Evolutionary conservation across 2,113 vertebrate species (phyloP).

Genomic region (Microtus oregoni): DNA sequence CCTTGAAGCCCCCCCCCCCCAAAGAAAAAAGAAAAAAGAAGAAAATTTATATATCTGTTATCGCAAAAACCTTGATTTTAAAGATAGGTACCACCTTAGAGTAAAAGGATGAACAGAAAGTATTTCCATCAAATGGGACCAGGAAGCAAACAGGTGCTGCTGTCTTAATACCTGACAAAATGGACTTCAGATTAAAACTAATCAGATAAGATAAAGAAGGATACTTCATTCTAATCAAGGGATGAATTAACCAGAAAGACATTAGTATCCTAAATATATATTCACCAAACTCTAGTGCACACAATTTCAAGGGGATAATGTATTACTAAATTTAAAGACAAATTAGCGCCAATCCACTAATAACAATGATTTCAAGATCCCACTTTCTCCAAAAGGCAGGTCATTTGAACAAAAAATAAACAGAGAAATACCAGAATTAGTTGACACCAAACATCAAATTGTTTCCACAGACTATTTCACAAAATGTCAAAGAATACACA

Average conservation of each 20-base stretch:
- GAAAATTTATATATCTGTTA: background rate
- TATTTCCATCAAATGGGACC: background rate
- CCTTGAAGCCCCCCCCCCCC: background rate
- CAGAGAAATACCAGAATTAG: background rate
- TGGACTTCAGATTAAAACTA: background rate
- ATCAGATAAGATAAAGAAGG: background rate
- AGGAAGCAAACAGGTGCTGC: background rate
- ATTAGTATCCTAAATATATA: background rate
- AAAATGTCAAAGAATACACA: background rate
- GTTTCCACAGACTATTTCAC: background rate
- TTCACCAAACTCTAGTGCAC: background rate
- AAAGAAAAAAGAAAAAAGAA: background rate
- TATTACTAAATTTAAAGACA: background rate
- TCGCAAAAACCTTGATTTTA: background rate
- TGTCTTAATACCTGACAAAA: background rate
- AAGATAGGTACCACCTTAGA: background rate
- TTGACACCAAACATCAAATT: background rate
- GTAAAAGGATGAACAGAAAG: background rate
- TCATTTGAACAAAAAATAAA: background rate
- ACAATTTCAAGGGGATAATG: background rate
- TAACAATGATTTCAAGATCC: background rate
- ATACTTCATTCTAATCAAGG: background rate
- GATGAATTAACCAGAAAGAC: background rate
- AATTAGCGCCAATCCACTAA: background rate
- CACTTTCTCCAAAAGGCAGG: background rate